Conservation (phyloP, 2,888 invertebrate genomes). For the Ernsta delagoae region DNA sequence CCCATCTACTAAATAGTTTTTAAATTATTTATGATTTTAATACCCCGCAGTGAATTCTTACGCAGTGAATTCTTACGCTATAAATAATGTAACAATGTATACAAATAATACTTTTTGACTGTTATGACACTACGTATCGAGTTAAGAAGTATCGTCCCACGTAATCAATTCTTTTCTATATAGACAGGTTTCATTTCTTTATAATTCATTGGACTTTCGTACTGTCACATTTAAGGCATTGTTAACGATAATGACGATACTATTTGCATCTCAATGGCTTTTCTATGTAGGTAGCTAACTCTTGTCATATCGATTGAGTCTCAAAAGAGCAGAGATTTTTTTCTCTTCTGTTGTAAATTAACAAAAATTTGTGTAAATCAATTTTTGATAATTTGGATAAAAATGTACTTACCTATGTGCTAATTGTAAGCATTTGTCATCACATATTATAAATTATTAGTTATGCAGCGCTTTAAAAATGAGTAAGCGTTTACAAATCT, state of each 20-base stretch:
- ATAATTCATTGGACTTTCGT: conserved; percentile 18
- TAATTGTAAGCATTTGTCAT: too few species aligned
- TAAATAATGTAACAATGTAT: conserved; percentile 23
- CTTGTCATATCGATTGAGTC: too few species aligned
- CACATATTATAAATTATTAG: too few species aligned
- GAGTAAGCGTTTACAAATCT: too few species aligned
- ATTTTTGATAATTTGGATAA: too few species aligned
- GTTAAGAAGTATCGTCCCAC: conserved; percentile 23
- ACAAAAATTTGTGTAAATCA: too few species aligned
- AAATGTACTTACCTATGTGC: too few species aligned
- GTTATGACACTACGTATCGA: conserved; percentile 29
- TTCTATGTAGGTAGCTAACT: neutral
- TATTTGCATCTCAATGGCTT: neutral
- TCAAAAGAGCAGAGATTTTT: too few species aligned
- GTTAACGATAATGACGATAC: conserved; percentile 10
- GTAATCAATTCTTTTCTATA: conserved; percentile 34
- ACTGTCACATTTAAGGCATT: conserved; percentile 6
- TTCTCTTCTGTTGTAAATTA: too few species aligned
- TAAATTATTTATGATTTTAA: neutral
- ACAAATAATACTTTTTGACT: conserved; percentile 33
- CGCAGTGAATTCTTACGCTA: conserved; percentile 1
- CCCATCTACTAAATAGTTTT: neutral
- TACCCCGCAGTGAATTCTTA: neutral
- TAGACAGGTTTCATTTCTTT: neutral
- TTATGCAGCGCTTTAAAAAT: too few species aligned